These are phyloP conservation scores for Rhipidura dahli DNA, from an alignment of 2,113 vertebrate species.

Conservation along the genomic window DNA sequence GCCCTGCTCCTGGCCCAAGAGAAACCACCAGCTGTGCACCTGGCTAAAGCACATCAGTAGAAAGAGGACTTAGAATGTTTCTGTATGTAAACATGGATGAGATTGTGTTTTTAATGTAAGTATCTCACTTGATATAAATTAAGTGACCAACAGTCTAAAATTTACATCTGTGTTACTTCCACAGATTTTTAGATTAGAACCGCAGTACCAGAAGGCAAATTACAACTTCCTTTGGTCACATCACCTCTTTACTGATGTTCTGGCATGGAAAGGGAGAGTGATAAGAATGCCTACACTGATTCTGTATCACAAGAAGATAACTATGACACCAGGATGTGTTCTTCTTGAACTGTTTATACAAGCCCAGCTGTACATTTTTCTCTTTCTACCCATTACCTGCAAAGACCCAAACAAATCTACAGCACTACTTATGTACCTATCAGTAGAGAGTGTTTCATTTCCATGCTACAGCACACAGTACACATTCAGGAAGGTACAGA, in stretches of 20 bases:
- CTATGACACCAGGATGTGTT: neutral
- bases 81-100: neutral
- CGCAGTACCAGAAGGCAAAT: neutral
- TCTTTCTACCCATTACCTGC: neutral
- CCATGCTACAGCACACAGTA: neutral
- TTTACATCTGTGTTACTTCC: neutral
- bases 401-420: neutral
- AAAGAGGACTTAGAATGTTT: neutral
- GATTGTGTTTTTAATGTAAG: neutral
- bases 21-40: neutral
- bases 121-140: neutral
- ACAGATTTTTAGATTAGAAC: neutral
- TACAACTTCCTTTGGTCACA: neutral
- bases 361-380: neutral
- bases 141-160: neutral
- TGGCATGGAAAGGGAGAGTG: neutral
- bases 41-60: neutral
- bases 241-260: neutral
- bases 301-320: neutral
- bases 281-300: neutral
- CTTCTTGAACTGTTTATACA: neutral
- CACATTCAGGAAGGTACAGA: neutral
- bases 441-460: neutral
- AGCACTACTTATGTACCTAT: neutral
- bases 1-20: neutral